These are phyloP conservation scores for Chiloscyllium punctatum DNA, from an alignment of 2,797 vertebrate genomes.

Conservation along the genomic window DNA sequence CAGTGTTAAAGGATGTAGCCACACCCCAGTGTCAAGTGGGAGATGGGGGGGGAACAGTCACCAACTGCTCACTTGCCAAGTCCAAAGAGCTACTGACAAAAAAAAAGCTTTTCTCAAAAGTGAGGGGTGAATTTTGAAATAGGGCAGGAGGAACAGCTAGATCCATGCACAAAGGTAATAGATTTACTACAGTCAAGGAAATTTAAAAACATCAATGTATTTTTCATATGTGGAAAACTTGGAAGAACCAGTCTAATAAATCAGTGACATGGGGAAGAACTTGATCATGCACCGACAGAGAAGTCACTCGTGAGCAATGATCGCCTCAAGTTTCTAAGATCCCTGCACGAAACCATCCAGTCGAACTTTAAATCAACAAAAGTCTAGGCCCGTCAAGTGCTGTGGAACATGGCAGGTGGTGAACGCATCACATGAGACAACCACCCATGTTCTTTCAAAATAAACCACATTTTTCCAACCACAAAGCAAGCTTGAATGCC, in stretches of 20 bases:
- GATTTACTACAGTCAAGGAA: background rate
- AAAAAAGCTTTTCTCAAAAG: background rate
- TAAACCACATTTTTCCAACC: background rate
- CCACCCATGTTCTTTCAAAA: slow-evolving; percentile 6
- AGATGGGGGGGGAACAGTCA: background rate
- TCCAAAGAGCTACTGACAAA: background rate
- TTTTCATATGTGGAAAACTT: background rate
- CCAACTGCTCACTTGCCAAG: background rate
- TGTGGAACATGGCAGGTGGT: slow-evolving; percentile 7
- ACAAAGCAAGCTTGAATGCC: background rate
- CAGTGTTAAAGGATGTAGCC: background rate
- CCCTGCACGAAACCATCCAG: background rate
- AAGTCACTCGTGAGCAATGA: background rate
- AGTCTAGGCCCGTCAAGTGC: background rate
- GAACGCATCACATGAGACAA: slow-evolving; percentile 2
- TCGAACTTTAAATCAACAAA: background rate
- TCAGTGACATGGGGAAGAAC: background rate
- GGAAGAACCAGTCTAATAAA: background rate
- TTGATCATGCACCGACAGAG: background rate
- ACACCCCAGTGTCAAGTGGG: background rate
- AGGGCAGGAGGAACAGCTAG: background rate
- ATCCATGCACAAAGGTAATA: background rate
- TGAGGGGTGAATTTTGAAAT: background rate
- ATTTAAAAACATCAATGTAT: background rate
- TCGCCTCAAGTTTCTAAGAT: background rate